phyloP scores from a whole-genome alignment of 2,888 invertebrate species.

The Sabellastarte sp. region DNA sequence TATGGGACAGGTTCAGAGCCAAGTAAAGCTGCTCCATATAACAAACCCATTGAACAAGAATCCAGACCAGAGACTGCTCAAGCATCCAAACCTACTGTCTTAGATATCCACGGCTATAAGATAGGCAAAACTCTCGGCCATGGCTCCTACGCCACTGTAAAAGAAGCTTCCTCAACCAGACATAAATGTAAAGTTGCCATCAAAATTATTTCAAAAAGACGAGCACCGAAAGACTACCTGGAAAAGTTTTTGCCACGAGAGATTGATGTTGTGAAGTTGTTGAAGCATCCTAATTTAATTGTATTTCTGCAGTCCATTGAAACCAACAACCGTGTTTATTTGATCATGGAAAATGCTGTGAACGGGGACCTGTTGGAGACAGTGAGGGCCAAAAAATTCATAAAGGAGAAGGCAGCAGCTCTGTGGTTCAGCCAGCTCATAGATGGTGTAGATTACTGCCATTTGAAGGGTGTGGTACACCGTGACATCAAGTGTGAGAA shows the following conservation, averaged over 20 bases:
- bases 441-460: slow-evolving; percentile 47
- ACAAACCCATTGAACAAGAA: too few relatives aligned
- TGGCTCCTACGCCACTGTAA: slow-evolving; percentile 54
- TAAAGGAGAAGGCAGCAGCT: slow-evolving; percentile 34
- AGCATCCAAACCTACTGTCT: slow-evolving; percentile 9
- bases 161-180: slow-evolving; percentile 44
- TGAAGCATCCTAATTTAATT: slow-evolving; percentile 46
- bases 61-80: neutral
- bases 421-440: slow-evolving; percentile 45
- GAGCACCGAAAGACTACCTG: slow-evolving; percentile 47
- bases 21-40: too few relatives aligned
- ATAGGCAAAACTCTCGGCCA: slow-evolving; percentile 45
- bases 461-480: slow-evolving; percentile 47
- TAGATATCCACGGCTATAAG: slow-evolving; percentile 37
- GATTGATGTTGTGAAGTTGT: slow-evolving; percentile 44
- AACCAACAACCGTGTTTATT: slow-evolving; percentile 50
- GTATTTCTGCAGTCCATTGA: slow-evolving; percentile 45
- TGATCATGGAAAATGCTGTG: slow-evolving; percentile 50
- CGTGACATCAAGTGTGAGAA: slow-evolving; percentile 57
- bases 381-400: slow-evolving; percentile 28
- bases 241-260: slow-evolving; percentile 54
- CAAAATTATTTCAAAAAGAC: slow-evolving; percentile 53
- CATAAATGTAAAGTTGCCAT: slow-evolving; percentile 48
- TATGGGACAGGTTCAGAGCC: too few relatives aligned
- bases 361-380: slow-evolving; percentile 46